Evolutionary conservation across 2,113 vertebrate species (phyloP), one percentile per base, ranked within the genome.

Genomic region (Apistogramma diplotaenia): DNA sequence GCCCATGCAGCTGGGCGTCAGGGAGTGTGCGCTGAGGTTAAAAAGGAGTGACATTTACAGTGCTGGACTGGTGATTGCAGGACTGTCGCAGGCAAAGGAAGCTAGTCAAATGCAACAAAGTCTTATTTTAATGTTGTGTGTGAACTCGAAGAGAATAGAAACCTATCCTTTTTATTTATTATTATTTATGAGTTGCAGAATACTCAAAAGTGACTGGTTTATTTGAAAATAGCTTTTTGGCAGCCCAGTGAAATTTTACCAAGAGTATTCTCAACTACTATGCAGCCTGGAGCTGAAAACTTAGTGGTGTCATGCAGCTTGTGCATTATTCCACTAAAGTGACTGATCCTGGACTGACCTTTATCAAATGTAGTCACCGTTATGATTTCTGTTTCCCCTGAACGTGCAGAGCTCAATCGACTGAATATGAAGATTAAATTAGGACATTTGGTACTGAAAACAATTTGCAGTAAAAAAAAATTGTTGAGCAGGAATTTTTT

Each of bases 81-180:
- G 73, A 83, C 79, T 82, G 78, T 83, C 37, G 73, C 13, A 79
- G 25, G 54, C 33, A 78, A 73, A 55, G 31, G 25, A 79, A 61
- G 70, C 76, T 76, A 65, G 60, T 77, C 21, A 85, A 85, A 87
- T 61, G 70, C 87, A 86, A 57, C 72, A 83, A 85, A 94, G 92
- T 94, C 93, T 94, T 94, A 94, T 90, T 86, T 84, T 85, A 78
- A 82, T 80, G 61, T 85, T 80, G 57, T 81, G 31, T 75, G 78
- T 79, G 49, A 70, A 73, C 21, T 81, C 51, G 13, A 71, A 76
- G 37, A 75, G 70, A 78, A 5, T 43, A 71, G 51, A 73, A 88
- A 62, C 25, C n/a, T 21, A 35, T 54, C 37, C n/a, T 83, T 73
- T 60, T 72, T 79, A 72, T 86, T 88, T 87, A 51, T 89, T 76